Base-by-base conservation (phyloP, 2,113 vertebrate genomes). In the Garra rufa region DNA sequence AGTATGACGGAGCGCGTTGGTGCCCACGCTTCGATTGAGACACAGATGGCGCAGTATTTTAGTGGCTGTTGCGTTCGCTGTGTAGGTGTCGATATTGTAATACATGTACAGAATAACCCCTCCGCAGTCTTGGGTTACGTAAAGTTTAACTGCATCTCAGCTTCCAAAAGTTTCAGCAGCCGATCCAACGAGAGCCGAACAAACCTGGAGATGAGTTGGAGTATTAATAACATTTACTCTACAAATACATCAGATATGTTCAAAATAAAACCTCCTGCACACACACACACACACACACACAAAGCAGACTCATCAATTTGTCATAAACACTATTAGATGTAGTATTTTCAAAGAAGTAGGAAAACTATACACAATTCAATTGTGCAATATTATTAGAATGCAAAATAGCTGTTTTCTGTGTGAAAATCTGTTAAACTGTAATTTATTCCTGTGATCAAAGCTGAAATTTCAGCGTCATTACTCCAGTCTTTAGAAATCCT, bases 81-180 rank as follows among this genome's bases (percentile, higher is more conserved):
- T 76, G 75, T 57, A 24, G 75, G 50, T 76, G 75, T 55, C 38
- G 50, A 57, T n/a, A n/a, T 55, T 76, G 75, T 76, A 76, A 28
- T 76, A 76, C 48, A 76, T 76, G 74, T 55, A 52, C 74, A 38
- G 74, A 76, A 76, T 52, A 52, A 75, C 48, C 46, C 73, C 46
- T 76, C 73, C 8, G 19, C 69, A 44, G 24, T 38, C 74, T 76
- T 21, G 26, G 46, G 26, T 76, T 76, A 75, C 2, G 26, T 30
- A 21, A 52, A 52, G 46, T 55, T 76, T 52, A 76, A 28, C 44
- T 30, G 26, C 26, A 30, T 52, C 73, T 75, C 13, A 4, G 24
- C 46, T 17, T 48, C 8, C 46, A 74, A 48, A 74, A 74, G 70
- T 44, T 46, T 74, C 15, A 67, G 30, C 30, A 67, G 17, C 65